Conservation (phyloP, 2,797 vertebrate genomes). For the Ceryle rudis region DNA sequence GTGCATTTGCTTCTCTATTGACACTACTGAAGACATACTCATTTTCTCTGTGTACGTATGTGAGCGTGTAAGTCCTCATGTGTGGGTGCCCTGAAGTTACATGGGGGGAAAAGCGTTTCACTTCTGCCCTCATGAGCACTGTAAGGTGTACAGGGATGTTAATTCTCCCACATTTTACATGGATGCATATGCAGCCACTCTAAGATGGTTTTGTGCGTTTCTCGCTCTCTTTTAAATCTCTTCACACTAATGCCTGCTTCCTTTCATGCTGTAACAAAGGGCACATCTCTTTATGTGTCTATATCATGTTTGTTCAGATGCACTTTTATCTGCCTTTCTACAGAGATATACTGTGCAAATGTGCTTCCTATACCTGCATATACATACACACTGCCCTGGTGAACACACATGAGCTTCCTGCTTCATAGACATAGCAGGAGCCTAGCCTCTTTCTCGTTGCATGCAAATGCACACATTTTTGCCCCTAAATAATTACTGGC, state of each 20-base stretch:
- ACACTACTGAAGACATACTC: not conserved
- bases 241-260: not conserved
- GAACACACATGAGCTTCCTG: not conserved
- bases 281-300: not conserved
- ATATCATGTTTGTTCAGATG: not conserved
- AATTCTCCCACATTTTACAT: not conserved
- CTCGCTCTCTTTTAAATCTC: not conserved
- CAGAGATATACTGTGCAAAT: not conserved
- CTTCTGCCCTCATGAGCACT: not conserved
- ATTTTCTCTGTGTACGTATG: rapidly evolving
- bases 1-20: not conserved
- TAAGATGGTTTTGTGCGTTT: not conserved
- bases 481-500: not conserved
- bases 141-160: not conserved
- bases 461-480: conserved; percentile 22
- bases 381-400: not conserved
- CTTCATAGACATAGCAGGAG: not conserved
- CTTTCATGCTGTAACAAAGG: not conserved
- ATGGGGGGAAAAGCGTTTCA: not conserved
- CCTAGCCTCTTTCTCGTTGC: not conserved
- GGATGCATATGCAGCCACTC: not conserved
- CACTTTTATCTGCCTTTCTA: not conserved
- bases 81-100: not conserved
- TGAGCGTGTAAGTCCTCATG: rapidly evolving
- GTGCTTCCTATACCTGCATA: not conserved